These are phyloP conservation scores for Idaea aversata DNA, from an alignment of 2,888 invertebrate species.

Conservation along the genomic window DNA sequence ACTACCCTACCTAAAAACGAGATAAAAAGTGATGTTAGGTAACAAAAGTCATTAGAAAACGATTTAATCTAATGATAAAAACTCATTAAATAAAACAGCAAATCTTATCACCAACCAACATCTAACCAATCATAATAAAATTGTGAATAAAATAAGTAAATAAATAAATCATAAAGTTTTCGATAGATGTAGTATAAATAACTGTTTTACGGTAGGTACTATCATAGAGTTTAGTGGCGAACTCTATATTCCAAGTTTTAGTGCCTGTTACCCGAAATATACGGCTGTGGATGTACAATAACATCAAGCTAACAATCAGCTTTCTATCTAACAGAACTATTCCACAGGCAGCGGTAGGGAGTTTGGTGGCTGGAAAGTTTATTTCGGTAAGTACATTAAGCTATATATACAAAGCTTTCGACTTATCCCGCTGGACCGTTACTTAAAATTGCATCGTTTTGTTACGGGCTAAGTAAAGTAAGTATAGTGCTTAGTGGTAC, in stretches of 20 bases:
- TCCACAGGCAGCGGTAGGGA: constrained; percentile 14
- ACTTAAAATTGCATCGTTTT: constrained; percentile 72
- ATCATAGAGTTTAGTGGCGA: not conserved
- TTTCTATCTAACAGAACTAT: constrained; percentile 20
- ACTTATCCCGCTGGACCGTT: constrained; percentile 59
- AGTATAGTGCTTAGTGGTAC: constrained; percentile 70
- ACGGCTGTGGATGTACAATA: constrained; percentile 9
- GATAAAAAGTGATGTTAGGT: too few relatives aligned
- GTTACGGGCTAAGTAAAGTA: constrained; percentile 68
- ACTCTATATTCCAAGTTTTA: not conserved
- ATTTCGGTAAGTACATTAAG: constrained; percentile 44
- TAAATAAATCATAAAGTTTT: not conserved
- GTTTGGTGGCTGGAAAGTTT: constrained; percentile 22
- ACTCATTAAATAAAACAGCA: too few relatives aligned
- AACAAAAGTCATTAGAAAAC: too few relatives aligned
- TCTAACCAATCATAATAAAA: too few relatives aligned
- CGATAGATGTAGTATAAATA: not conserved
- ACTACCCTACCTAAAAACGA: too few relatives aligned
- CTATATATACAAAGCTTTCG: constrained; percentile 42
- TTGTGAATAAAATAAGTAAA: too few relatives aligned
- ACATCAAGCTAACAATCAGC: constrained; percentile 25
- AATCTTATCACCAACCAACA: too few relatives aligned
- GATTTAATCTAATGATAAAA: too few relatives aligned
- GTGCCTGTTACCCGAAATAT: constrained; percentile 4
- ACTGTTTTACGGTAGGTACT: not conserved